Evolutionary conservation across 2,888 invertebrate species (phyloP).

Genomic region (Perithous albicinctus): DNA sequence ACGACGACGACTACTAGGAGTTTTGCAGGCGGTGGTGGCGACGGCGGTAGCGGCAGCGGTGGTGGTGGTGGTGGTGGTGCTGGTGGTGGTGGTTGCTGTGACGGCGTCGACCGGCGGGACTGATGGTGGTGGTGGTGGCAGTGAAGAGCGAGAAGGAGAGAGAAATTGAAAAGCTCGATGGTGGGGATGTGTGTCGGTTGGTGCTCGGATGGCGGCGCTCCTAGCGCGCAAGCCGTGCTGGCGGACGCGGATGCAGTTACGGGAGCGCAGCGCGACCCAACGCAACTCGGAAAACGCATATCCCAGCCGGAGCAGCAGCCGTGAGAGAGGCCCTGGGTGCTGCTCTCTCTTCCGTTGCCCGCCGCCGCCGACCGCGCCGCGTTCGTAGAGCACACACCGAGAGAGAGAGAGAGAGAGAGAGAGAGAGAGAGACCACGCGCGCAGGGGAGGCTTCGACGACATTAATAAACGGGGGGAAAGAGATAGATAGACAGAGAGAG

Average conservation of each 20-base stretch:
- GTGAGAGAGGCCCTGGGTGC: constrained; percentile 65
- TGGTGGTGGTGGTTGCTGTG: constrained; percentile 49
- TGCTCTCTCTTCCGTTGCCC: constrained; percentile 62
- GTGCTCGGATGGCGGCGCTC: constrained; percentile 82
- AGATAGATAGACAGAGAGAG: constrained; percentile 59
- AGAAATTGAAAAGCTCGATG: constrained; percentile 42
- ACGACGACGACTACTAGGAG: constrained; percentile 34
- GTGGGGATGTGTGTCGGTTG: constrained; percentile 75
- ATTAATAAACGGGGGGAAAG: constrained; percentile 59
- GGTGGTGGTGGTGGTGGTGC: constrained; percentile 57
- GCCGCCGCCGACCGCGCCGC: constrained; percentile 52
- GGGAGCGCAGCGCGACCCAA: constrained; percentile 85
- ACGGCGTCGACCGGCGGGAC: constrained; percentile 62
- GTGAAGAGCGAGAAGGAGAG: constrained; percentile 63
- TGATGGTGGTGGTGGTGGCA: constrained; percentile 58
- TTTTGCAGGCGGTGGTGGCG: constrained; percentile 52
- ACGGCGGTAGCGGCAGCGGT: constrained; percentile 56
- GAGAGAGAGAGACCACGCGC: constrained; percentile 66
- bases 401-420: no score
- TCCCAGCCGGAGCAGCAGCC: constrained; percentile 75
- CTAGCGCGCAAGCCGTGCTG: constrained; percentile 83
- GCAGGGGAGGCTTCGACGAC: constrained; percentile 64
- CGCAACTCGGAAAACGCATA: constrained; percentile 81
- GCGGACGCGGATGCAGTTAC: constrained; percentile 84
- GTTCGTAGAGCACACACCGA: constrained; percentile 51